Percentiles rank a stretch among this genome's conserved stretches.
phyloP scores from a whole-genome alignment of 1,140 invertebrate genomes.

The Orchesella cincta region DNA sequence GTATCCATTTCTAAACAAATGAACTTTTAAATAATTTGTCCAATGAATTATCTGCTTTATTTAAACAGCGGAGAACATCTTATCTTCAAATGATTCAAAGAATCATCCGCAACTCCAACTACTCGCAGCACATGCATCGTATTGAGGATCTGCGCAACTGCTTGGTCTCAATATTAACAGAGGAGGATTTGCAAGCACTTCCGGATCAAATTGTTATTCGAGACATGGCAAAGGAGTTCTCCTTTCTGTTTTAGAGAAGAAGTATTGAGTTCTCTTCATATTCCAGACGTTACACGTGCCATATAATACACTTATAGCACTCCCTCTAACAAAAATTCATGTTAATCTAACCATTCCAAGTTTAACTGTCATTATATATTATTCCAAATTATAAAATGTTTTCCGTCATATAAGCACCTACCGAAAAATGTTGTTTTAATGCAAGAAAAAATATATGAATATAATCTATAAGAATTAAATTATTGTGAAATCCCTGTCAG shows the following conservation, averaged over 20 bases:
- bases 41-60: constrained; percentile 42
- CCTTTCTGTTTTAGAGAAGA: constrained; percentile 54
- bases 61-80: constrained; percentile 68
- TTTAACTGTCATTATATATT: no score
- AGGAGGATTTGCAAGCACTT: constrained; percentile 71
- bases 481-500: neutral
- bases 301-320: no score
- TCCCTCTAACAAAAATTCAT: no score
- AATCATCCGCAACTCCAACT: constrained; percentile 74
- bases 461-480: neutral
- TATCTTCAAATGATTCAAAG: constrained; percentile 75
- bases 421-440: no score
- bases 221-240: constrained; percentile 79
- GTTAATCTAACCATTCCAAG: neutral
- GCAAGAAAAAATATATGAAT: no score
- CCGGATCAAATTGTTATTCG: constrained; percentile 73
- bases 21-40: neutral
- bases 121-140: constrained; percentile 72
- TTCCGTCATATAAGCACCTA: no score
- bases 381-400: no score
- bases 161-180: constrained; percentile 79
- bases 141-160: constrained; percentile 75
- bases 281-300: no score
- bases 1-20: neutral
- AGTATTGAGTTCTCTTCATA: neutral